Base-by-base conservation (phyloP, 1,140 invertebrate species). In the Atta texana region DNA sequence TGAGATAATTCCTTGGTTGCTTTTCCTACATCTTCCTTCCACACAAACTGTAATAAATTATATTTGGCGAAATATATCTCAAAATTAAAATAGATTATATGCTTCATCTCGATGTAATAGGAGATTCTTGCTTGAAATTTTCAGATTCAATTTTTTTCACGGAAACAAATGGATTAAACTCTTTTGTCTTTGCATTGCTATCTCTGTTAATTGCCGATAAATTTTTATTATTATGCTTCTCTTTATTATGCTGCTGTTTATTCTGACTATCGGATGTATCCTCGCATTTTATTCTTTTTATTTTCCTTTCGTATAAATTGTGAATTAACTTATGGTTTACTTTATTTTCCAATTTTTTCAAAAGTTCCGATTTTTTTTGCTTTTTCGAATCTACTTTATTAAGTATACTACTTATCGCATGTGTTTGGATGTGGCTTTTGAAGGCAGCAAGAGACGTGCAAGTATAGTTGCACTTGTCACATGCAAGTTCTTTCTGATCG, bases 401-500 rank as follows among this genome's bases (percentile, higher is more conserved):
- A 8, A 24, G 34, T 34, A 34, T 34, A 59, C 31, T 18, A 16
- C 21, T 18, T 44, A 21, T 28, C 16, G 21, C 10, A 3, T 77
- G 75, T 5, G 34, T 77, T 31, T 64, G 39, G 24, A 64, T 24
- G 89, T 87, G 51, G 90, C 69, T 88, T 12, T 90, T 75, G 0
- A 93, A 59, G 1, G 88, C 85, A 2, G 31, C 21, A 3, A 89
- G 21, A 0, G 89, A 91, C 0, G 68, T 77, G 2, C 87, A 87
- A 8, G 92, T 61, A 4, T 74, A 44, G 24, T 88, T 64, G 51
- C 93, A 94, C 28, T 89, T 87, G 14, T 91, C 87, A 55, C 92
- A 91, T 0, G 88, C 51, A 31, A 92, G 77, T 7, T 89, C 88
- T 10, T 91, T 87, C 12, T 59, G 68, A 7, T 86, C 76, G 0